Evolutionary conservation across 2,888 invertebrate species (phyloP).

Genomic region (Synergus itoensis): DNA sequence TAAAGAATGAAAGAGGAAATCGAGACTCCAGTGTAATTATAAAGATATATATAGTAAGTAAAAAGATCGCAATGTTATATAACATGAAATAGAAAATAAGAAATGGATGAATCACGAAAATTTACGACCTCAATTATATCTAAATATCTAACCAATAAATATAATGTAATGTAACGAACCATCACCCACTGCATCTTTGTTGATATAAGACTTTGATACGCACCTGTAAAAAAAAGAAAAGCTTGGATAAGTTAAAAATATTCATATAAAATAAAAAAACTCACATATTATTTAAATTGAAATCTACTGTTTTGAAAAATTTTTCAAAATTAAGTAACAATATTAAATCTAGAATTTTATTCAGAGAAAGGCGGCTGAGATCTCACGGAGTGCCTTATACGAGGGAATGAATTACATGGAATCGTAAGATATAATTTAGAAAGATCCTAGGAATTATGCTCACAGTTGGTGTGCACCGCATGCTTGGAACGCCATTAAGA

Average conservation of each 20-base stretch:
- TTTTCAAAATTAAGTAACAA: not conserved
- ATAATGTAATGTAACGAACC: constrained; percentile 4
- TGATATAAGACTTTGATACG: not conserved
- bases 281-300: not conserved
- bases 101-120: too few species aligned
- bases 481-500: constrained; percentile 15
- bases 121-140: too few species aligned
- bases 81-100: too few species aligned
- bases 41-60: too few species aligned
- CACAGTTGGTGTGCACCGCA: constrained; percentile 18
- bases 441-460: constrained; percentile 3
- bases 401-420: not conserved
- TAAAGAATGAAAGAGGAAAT: too few species aligned
- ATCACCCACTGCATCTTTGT: not conserved
- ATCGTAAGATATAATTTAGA: constrained; percentile 9
- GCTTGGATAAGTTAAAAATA: not conserved
- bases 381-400: not conserved
- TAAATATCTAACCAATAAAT: not conserved
- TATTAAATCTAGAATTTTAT: not conserved
- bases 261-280: not conserved
- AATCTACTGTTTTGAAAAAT: not conserved
- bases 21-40: too few species aligned
- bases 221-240: constrained; percentile 23
- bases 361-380: not conserved
- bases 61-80: too few species aligned